Evolutionary conservation across 2,113 vertebrate genomes (phyloP).

Genomic region (Charadrius vociferus): DNA sequence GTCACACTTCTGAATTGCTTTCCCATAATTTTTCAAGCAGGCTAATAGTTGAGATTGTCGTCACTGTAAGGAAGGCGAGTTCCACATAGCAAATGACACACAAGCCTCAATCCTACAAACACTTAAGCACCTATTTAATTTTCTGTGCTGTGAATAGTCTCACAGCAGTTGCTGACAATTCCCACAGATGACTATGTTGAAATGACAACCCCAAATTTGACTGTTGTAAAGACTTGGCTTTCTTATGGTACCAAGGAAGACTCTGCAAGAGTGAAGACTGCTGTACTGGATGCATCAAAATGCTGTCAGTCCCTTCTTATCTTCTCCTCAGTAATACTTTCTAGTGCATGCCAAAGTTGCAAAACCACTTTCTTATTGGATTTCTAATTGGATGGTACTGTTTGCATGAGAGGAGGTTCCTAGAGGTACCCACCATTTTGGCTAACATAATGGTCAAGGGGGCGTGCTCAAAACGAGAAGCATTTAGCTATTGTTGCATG

Average conservation of each 20-base stretch:
- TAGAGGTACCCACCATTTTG: not conserved
- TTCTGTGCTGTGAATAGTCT: not conserved
- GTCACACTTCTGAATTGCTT: constrained; percentile 10
- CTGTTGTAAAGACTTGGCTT: not conserved
- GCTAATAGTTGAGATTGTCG: not conserved
- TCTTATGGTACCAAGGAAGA: not conserved
- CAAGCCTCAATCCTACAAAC: not conserved
- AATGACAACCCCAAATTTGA: not conserved
- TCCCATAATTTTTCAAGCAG: constrained; percentile 10
- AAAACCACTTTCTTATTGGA: not conserved
- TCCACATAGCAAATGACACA: not conserved
- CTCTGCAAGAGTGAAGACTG: not conserved
- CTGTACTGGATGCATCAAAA: not conserved
- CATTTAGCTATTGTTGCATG: not conserved
- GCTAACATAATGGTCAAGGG: not conserved
- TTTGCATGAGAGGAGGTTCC: not conserved
- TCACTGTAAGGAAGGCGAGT: not conserved
- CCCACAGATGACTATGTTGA: not conserved
- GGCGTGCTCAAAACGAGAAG: not conserved
- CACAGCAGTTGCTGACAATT: not conserved
- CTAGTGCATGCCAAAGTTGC: not conserved
- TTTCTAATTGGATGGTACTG: not conserved
- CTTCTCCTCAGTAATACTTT: not conserved
- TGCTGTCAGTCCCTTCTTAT: not conserved
- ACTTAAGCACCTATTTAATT: constrained; percentile 5